Conservation (phyloP, 2,113 vertebrate genomes). For the Microcebus tavaratra region DNA sequence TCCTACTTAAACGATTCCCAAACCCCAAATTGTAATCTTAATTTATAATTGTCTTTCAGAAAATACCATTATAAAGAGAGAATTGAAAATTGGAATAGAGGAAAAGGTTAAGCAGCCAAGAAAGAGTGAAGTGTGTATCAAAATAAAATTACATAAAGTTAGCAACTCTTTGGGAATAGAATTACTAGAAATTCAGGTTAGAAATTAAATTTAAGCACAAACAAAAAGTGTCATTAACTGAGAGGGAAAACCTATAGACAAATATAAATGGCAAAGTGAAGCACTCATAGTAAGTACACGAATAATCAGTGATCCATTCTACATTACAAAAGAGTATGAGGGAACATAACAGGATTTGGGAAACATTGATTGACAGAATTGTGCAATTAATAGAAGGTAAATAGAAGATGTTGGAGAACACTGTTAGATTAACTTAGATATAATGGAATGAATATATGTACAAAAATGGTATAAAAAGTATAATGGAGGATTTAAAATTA, state of each 20-base stretch:
- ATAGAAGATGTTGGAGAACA: background rate
- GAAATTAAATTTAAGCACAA: background rate
- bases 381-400: background rate
- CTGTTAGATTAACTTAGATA: background rate
- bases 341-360: background rate
- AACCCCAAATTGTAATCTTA: background rate
- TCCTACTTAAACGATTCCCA: background rate
- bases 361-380: background rate
- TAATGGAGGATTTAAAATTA: background rate
- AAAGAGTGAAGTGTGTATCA: background rate
- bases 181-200: background rate
- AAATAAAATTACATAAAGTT: background rate
- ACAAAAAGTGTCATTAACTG: background rate
- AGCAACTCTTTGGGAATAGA: background rate
- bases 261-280: background rate
- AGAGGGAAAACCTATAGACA: accelerated
- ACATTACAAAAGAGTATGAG: background rate
- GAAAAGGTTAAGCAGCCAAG: background rate
- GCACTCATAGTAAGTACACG: background rate
- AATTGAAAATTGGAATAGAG: background rate
- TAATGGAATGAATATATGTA: background rate
- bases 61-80: background rate
- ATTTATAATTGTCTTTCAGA: background rate
- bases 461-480: background rate
- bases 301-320: background rate